Evolutionary conservation across 2,113 vertebrate species (phyloP).

Genomic region (Orthonyx spaldingii): DNA sequence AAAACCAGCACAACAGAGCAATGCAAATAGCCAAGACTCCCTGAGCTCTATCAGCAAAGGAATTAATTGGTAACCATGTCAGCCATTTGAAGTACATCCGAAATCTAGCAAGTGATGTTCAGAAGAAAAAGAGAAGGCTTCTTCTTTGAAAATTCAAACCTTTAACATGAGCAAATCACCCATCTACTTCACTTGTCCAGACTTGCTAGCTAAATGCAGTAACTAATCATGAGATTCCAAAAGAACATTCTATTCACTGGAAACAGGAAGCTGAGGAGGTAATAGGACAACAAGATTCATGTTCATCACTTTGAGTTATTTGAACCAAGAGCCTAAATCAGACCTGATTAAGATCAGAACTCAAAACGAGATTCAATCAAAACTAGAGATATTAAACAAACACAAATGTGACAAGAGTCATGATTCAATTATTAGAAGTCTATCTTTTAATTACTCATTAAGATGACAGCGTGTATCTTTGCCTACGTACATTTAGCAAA

Average conservation of each 20-base stretch:
- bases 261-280: not conserved
- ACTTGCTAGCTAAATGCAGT: not conserved
- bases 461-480: constrained; percentile 6
- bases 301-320: not conserved
- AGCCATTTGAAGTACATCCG: not conserved
- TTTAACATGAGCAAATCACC: not conserved
- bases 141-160: not conserved
- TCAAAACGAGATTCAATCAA: not conserved
- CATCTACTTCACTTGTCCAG: not conserved
- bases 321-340: constrained; percentile 23
- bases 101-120: not conserved
- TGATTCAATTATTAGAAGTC: constrained; percentile 29
- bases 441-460: constrained; percentile 50
- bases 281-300: not conserved
- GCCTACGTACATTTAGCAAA: constrained; percentile 4
- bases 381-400: constrained; percentile 37
- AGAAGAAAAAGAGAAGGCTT: not conserved
- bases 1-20: not conserved
- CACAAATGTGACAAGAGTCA: constrained; percentile 30
- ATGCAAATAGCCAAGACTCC: not conserved
- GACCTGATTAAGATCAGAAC: constrained; percentile 13
- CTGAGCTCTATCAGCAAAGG: not conserved
- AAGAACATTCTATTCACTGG: not conserved
- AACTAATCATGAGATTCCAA: not conserved
- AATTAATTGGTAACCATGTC: not conserved